Evolutionary conservation across 1,140 invertebrate species (phyloP), one percentile per base, ranked within the genome.

Genomic region (Anagrus nilaparvatae): DNA sequence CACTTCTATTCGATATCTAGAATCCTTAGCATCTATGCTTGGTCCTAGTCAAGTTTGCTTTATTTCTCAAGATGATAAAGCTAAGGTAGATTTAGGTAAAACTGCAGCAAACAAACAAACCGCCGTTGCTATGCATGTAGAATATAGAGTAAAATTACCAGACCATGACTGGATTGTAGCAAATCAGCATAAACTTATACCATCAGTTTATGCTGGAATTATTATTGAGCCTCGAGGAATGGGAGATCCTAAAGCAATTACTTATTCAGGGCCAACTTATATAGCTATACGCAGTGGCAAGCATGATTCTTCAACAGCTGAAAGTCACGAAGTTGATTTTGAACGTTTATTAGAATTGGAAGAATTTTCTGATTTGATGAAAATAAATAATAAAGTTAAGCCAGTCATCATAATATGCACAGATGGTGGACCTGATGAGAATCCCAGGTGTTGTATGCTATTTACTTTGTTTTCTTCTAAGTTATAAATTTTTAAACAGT

Each of bases 81-180:
- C 60, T 13, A 46, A 61, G 7, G 59, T 70, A 0, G 61, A 65
- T 18, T 48, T 69, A 18, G 65, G 65, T 23, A 42, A 63, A 19
- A 56, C 63, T 34, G 65, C 61, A 32, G 65, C 57, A 29, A 64
- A 63, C 16, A 61, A 56, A 40, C 61, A 69, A 51, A 46, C 54
- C 13, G 32, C 48, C 9, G 32, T 54, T 2, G 13, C 61, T 7
- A 64, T 65, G 60, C 53, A 59, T 41, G 8, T 65, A 18, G 56
- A 69, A 37, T 69, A 68, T 46, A 32, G 49, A 39, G 49, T 69
- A 5, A 39, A 19, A 25, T 50, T 68, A 17, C 61, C 67, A 23
- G 62, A 69, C 52, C 64, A 69, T 54, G 66, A 71, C 48, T 71
- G 53, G 47, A 58, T 67, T 8, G 51, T 67, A 46, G 66, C 55